Conservation (phyloP, 1,140 invertebrate species). For the Pectinophora gossypiella region DNA sequence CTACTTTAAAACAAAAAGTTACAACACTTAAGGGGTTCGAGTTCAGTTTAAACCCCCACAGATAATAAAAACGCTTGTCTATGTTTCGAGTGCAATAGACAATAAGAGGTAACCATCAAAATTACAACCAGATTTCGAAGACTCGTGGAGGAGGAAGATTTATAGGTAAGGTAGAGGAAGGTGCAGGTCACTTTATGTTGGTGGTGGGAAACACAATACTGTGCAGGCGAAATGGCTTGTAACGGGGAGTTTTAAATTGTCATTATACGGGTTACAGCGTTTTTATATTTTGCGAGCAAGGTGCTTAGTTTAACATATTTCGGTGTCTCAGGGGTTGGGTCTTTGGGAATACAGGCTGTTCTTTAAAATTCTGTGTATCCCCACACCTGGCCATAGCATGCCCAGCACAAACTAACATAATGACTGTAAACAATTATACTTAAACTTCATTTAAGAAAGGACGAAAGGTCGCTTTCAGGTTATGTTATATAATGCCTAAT, state of each 20-base stretch:
- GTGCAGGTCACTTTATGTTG: conserved; percentile 17
- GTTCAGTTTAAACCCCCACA: conserved; percentile 61
- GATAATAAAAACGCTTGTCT: conserved; percentile 69
- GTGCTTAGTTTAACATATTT: conserved; percentile 41
- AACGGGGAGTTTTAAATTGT: conserved; percentile 51
- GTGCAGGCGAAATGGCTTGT: conserved; percentile 47
- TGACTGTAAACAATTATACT: too few relatives aligned
- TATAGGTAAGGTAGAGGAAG: background rate
- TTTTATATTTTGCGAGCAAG: conserved; percentile 45
- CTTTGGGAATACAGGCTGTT: too few relatives aligned
- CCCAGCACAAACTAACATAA: too few relatives aligned
- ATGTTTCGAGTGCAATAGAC: conserved; percentile 44
- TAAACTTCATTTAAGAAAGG: too few relatives aligned
- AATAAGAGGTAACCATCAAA: conserved; percentile 55
- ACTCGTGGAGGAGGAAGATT: conserved; percentile 10
- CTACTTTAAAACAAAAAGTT: conserved; percentile 18
- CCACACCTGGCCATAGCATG: too few relatives aligned
- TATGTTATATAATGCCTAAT: too few relatives aligned
- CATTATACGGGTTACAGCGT: conserved; percentile 56
- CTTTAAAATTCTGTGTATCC: too few relatives aligned
- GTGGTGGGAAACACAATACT: conserved; percentile 44
- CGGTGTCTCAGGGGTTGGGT: conserved; percentile 15
- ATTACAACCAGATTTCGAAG: conserved; percentile 22
- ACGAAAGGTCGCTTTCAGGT: too few relatives aligned
- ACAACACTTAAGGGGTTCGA: conserved; percentile 53